A percentile compares a stretch with the other conserved stretches of the same genome.
phyloP scores from a whole-genome alignment of 2,113 vertebrate genomes.

The Neopipo cinnamomea region DNA sequence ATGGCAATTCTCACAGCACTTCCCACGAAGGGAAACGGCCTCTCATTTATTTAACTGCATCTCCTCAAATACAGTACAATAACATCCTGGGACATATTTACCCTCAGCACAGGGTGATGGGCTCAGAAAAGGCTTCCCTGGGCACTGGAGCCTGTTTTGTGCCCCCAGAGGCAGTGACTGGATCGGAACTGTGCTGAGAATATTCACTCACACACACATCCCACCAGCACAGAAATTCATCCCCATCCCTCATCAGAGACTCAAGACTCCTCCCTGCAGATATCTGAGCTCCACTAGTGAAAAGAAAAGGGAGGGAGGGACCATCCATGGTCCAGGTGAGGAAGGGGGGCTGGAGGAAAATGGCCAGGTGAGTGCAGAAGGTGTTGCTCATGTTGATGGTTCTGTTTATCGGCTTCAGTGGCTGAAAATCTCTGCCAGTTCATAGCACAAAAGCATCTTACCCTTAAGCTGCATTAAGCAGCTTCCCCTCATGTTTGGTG shows the following conservation, averaged over 20 bases:
- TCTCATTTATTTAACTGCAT: not conserved
- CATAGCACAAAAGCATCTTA: not conserved
- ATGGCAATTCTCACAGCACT: not conserved
- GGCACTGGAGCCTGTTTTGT: not conserved
- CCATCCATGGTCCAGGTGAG: not conserved
- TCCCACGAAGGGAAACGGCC: not conserved
- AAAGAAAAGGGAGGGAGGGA: not conserved
- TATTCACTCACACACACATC: not conserved
- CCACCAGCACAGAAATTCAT: not conserved
- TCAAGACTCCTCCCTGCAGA: not conserved
- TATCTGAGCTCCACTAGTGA: not conserved
- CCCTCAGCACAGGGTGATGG: not conserved
- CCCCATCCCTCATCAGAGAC: not conserved
- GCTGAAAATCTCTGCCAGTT: not conserved
- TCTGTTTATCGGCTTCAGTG: not conserved
- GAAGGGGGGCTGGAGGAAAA: not conserved
- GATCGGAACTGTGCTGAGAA: not conserved
- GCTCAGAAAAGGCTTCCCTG: not conserved
- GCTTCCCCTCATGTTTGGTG: not conserved
- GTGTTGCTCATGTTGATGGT: not conserved
- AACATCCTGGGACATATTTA: not conserved
- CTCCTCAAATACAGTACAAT: accelerated
- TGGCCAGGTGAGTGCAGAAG: not conserved
- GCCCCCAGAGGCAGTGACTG: not conserved
- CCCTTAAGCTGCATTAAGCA: not conserved